Evolutionary conservation across 2,888 invertebrate genomes (phyloP).

Genomic region (Nineta flava): DNA sequence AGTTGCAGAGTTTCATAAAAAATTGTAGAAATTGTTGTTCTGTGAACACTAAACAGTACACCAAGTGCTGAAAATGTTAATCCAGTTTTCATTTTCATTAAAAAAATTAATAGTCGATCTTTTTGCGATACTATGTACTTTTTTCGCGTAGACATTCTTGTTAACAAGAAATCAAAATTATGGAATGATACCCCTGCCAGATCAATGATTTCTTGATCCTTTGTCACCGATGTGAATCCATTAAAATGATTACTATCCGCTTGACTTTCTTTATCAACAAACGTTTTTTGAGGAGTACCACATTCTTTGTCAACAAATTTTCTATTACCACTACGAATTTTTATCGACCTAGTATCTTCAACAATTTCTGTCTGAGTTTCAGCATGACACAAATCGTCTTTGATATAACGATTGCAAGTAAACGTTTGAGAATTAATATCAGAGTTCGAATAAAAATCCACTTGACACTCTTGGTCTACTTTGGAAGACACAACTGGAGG

Average conservation of each 20-base stretch:
- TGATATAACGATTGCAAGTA: not conserved
- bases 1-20: constrained; percentile 9
- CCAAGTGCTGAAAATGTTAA: constrained; percentile 11
- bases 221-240: constrained; percentile 8
- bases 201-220: constrained; percentile 10
- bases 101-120: constrained; percentile 10
- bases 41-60: constrained; percentile 11
- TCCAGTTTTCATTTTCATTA: too few species aligned
- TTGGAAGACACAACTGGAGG: too few species aligned
- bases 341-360: too few species aligned
- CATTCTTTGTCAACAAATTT: too few species aligned
- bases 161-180: constrained; percentile 12
- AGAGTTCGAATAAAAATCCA: too few species aligned
- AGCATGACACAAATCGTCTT: constrained; percentile 7
- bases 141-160: constrained; percentile 5
- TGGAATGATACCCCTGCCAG: constrained; percentile 11
- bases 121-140: constrained; percentile 7
- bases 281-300: too few species aligned
- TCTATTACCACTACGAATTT: too few species aligned
- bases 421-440: too few species aligned
- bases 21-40: constrained; percentile 12
- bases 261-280: too few species aligned
- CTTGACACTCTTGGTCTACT: too few species aligned
- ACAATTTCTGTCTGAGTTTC: constrained; percentile 9
- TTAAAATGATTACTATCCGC: too few species aligned